Conservation (phyloP, 1,140 invertebrate species). For the Muscidifurax raptorellus region DNA sequence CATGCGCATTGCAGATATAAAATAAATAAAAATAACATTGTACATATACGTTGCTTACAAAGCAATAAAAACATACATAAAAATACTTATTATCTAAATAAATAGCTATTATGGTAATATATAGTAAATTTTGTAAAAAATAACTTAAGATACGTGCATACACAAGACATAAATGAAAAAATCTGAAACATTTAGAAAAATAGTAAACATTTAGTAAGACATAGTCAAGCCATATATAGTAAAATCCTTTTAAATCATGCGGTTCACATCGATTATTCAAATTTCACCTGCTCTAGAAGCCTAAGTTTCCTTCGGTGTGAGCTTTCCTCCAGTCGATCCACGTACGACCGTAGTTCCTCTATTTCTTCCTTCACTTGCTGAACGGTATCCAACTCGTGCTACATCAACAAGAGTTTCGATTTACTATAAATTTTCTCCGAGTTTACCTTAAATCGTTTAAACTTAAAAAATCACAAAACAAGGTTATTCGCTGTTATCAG, state of each 20-base stretch:
- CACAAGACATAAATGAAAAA: conserved; percentile 22
- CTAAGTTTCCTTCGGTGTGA: conserved; percentile 89
- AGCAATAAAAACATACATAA: not conserved
- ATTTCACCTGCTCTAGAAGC: conserved; percentile 89
- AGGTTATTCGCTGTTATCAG: too few species aligned
- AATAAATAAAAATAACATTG: not conserved
- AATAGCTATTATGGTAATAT: not conserved
- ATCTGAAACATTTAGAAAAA: conserved; percentile 39
- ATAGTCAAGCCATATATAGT: not conserved
- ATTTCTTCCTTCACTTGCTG: conserved; percentile 96
- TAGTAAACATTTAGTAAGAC: not conserved
- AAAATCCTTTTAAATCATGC: not conserved
- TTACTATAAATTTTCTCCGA: not conserved
- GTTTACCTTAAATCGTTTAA: not conserved
- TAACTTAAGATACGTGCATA: conserved; percentile 19
- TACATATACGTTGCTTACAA: not conserved
- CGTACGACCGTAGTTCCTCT: conserved; percentile 92
- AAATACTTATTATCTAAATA: not conserved
- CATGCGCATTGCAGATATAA: not conserved
- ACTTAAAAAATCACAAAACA: not conserved
- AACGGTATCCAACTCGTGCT: conserved; percentile 92
- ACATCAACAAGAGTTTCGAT: conserved; percentile 13
- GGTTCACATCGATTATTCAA: conserved; percentile 12
- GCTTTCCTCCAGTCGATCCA: conserved; percentile 92
- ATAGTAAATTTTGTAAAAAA: conserved; percentile 6